Evolutionary conservation across 1,140 invertebrate species (phyloP).

Genomic region (Mylabris phalerata): DNA sequence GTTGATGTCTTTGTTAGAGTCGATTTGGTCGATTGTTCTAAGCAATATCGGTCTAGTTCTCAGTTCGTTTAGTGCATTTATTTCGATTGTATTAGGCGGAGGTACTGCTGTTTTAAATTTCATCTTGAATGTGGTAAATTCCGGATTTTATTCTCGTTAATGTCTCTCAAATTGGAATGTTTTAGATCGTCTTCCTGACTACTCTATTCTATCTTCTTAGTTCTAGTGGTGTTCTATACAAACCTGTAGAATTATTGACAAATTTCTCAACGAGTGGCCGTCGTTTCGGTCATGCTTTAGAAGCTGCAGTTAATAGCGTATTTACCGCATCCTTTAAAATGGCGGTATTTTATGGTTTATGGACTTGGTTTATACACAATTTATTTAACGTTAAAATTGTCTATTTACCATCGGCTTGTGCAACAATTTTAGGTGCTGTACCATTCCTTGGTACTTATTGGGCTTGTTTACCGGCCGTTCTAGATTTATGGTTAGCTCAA

Average conservation of each 20-base stretch:
- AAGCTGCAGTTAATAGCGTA: slow-evolving; percentile 69
- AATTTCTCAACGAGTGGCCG: slow-evolving; percentile 64
- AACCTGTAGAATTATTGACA: slow-evolving; percentile 80
- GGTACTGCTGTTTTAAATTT: slow-evolving; percentile 92
- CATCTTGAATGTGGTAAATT: slow-evolving; percentile 75
- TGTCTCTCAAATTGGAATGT: slow-evolving; percentile 3
- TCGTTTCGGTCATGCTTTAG: slow-evolving; percentile 69
- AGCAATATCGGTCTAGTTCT: slow-evolving; percentile 91
- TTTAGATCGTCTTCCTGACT: slow-evolving; percentile 90
- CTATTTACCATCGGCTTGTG: slow-evolving; percentile 88
- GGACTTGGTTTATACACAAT: slow-evolving; percentile 96
- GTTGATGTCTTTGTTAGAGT: slow-evolving; percentile 81
- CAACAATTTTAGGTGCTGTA: slow-evolving; percentile 85
- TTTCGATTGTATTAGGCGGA: slow-evolving; percentile 85
- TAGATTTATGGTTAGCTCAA: slow-evolving; percentile 91
- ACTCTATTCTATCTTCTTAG: slow-evolving; percentile 92
- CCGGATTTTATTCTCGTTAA: slow-evolving; percentile 4
- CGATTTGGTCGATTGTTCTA: slow-evolving; percentile 86
- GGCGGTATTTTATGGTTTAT: slow-evolving; percentile 93
- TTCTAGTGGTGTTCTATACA: slow-evolving; percentile 81
- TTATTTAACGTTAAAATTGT: slow-evolving; percentile 92
- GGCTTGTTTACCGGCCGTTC: slow-evolving; percentile 84
- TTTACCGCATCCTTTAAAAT: slow-evolving; percentile 95
- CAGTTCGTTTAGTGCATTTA: slow-evolving; percentile 73
- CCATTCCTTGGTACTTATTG: slow-evolving; percentile 93